Base-by-base conservation (phyloP, 2,113 vertebrate species). In the Nanorana parkeri region DNA sequence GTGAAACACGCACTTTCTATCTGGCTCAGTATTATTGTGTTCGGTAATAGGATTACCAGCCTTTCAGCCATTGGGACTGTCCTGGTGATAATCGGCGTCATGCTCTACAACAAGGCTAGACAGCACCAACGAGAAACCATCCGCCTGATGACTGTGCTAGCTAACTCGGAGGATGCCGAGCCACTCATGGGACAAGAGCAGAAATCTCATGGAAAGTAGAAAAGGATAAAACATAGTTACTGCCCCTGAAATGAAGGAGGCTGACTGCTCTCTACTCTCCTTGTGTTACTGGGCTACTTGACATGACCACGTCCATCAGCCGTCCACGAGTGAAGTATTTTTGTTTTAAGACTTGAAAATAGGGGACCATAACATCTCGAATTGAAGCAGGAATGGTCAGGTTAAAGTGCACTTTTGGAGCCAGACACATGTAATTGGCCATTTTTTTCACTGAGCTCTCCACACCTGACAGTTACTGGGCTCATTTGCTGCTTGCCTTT, bases 1-100 rank as follows among this genome's bases (percentile, higher is more conserved):
- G 97, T 97, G 85, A 99, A 99, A 80, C 98, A 99, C 0, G 98
- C 98, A 3, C 78, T 99, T 85, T 99, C 96, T 0, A 94, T 98
- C 68, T 99, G 97, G 98, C 92, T 99, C 29, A 99, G 98, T 86
- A 89, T 99, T 89, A 95, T 99, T 15, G 88, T 99, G 21, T 99
- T 99, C 24, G 96, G 95, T 24, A 99, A 99, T 91, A 95, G 90
- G 23, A 93, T 99, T 88, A 97, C 95, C 2, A 85, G 94, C 84
- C 93, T 97, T 82, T 96, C 96, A 0, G 97, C 97, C 2, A 11
- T 89, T 0, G 97, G 98, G 64, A 99, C 96, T 0, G 32, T 91
- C 0, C 84, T 98, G 0, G 98, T 99, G 69, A 95, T 91, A 0
- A 8, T 95, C 0, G 98, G 98, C 0, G 97, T 99, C 41, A 85